These are phyloP conservation scores for Thecophora atra DNA, from an alignment of 2,888 invertebrate species.

Conservation along the genomic window DNA sequence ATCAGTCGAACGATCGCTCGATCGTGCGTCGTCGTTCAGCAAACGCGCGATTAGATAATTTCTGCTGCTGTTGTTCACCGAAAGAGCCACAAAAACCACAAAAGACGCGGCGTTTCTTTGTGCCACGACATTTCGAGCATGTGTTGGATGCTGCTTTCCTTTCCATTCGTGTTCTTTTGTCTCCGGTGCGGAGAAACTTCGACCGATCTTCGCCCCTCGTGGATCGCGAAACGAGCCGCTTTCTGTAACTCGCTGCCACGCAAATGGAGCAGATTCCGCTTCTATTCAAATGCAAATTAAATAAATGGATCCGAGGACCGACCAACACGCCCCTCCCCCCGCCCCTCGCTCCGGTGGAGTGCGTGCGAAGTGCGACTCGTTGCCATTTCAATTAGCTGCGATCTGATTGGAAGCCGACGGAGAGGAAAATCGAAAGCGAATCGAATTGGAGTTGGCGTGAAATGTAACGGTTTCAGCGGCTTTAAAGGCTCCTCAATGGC, in stretches of 20 bases:
- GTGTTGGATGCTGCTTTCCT: not conserved
- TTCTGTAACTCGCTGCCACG: not conserved
- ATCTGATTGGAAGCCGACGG: not conserved
- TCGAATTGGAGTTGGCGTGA: not conserved
- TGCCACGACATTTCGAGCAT: not conserved
- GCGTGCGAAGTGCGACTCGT: not conserved
- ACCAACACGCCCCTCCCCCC: not conserved
- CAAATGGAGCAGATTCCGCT: conserved; percentile 17
- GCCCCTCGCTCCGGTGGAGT: not conserved
- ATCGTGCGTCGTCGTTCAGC: not conserved
- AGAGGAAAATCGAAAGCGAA: conserved; percentile 9
- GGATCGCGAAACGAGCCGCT: not conserved
- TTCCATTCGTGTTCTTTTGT: not conserved
- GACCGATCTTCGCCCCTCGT: too few species aligned
- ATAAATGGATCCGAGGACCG: not conserved
- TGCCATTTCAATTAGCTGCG: conserved; percentile 11
- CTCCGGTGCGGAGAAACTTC: not conserved
- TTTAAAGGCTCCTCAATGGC: not conserved
- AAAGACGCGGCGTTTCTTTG: not conserved
- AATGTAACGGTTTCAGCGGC: not conserved
- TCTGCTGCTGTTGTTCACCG: not conserved
- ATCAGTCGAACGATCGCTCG: not conserved
- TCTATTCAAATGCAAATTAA: conserved; percentile 25
- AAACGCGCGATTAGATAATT: conserved; percentile 18
- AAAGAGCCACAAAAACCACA: not conserved